A percentile compares a stretch with the other conserved stretches of the same genome.
Conservation (phyloP, 1,140 invertebrate genomes). For the Phymastichus coffea region DNA sequence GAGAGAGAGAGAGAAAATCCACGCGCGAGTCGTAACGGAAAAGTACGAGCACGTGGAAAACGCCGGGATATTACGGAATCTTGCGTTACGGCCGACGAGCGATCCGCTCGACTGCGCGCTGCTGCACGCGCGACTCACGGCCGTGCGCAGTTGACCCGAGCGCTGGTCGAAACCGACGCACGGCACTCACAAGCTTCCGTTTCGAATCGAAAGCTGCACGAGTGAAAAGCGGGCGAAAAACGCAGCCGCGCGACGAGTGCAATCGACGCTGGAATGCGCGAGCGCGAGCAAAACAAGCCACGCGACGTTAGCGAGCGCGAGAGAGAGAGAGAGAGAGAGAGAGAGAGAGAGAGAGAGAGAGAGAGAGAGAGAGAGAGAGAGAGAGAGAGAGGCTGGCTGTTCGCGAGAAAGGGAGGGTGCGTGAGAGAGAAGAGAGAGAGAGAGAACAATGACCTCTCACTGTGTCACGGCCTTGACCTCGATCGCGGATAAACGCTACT, state of each 20-base stretch:
- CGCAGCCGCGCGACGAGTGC: not conserved
- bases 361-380: not conserved
- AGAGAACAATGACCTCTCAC: conserved; percentile 46
- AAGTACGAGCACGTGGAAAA: conserved; percentile 16
- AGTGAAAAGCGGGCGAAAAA: too few relatives aligned
- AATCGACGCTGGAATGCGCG: not conserved
- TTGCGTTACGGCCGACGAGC: too few relatives aligned
- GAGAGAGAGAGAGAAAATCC: conserved; percentile 6
- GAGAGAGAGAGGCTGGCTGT: not conserved
- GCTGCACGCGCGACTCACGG: not conserved
- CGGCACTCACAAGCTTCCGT: too few relatives aligned
- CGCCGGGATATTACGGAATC: too few relatives aligned
- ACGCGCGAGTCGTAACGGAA: conserved; percentile 10
- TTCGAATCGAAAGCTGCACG: too few relatives aligned
- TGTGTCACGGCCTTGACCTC: conserved; percentile 52
- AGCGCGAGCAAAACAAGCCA: not conserved
- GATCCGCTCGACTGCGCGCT: too few relatives aligned
- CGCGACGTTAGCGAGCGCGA: too few relatives aligned
- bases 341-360: not conserved
- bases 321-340: too few relatives aligned
- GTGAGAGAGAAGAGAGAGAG: too few relatives aligned
- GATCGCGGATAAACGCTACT: conserved; percentile 39
- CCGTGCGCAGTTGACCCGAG: too few relatives aligned
- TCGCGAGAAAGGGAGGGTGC: not conserved
- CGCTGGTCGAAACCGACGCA: too few relatives aligned